Evolutionary conservation across 2,797 vertebrate genomes (phyloP), one percentile per base, ranked within the genome.

Genomic region (Fistularia commersonii): DNA sequence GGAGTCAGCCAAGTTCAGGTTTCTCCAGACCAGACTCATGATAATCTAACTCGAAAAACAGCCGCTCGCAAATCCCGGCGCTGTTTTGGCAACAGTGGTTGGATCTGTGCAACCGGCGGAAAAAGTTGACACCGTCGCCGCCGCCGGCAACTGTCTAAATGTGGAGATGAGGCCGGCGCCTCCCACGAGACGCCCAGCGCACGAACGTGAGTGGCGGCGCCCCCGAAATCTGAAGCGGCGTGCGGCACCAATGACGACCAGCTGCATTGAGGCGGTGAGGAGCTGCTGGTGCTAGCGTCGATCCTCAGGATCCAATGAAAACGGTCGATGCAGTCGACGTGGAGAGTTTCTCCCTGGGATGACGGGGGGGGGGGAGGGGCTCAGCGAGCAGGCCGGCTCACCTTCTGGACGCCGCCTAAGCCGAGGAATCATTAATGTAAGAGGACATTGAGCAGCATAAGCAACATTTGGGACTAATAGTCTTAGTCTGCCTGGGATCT

Each of bases 51-150:
- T 71, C 66, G 65, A 62, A 61, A 66, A 75, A 64, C 34, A n/a
- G 71, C 59, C 32, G 67, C 56, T 77, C 69, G 64, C 62, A 62
- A 76, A 77, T 66, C 70, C 61, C 62, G 36, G 8, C 13, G 50
- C 53, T 82, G 82, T 84, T 80, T 74, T 77, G 76, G 74, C 72
- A 82, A 82, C 82, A 84, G 32, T 5, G 36, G 23, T 48, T 39
- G 67, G 72, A 82, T 80, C 74, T 73, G 63, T 74, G 66, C 63
- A 78, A 77, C 73, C 76, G 69, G 62, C 39, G 43, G 61, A 66
- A 71, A 80, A 78, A 76, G 66, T 39, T 54, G 41, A 69, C 63
- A 51, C 46, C 7, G 8, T 8, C 0, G 39, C n/a, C 12, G 6
- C 1, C 2, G 12, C 53, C 8, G 44, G 10, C n/a, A 49, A 33